Evolutionary conservation across 2,888 invertebrate species (phyloP), one percentile per base, ranked within the genome.

Genomic region (Silvanus unidentatus): DNA sequence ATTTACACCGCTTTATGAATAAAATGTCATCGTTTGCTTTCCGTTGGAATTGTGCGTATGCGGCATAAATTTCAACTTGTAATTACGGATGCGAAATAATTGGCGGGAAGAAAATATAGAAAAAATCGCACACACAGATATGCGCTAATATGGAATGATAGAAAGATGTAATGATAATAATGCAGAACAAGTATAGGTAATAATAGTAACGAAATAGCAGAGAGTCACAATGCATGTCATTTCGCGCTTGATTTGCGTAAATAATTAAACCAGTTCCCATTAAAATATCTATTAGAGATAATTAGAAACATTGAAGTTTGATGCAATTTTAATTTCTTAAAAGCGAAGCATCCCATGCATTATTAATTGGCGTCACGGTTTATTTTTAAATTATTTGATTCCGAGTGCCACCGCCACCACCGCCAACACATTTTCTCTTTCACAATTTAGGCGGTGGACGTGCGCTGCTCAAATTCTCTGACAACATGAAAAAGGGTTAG

Each of bases 321-420:
- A 63, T 65, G 61, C 65, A 66, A 66, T 63, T 66, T 66, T 66
- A 65, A 68, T 68, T 60, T 55, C 59, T 61, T 63, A 63, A 65
- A 64, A 66, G 65, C 65, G 55, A 54, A 54, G 54, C 58, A 57
- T 58, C 56, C 51, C 51, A 57, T 62, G 54, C 57, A 61, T 58
- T 57, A 53, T 58, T 61, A 54, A 61, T 58, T 5, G 22, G 12
- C 12, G 28, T 10, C 53, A 45, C 34, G 40, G 54, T 53, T 53
- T 59, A 59, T 58, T 59, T 59, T 59, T 57, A 57, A 55, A 45
- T 30, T 42, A 22, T 22, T 5, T 22, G 8, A 3, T 22, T 8
- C 8, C 22, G 4, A 3, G 22, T 22, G 3, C 8, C 8, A 22
- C 22, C 32, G 36, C 44, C 40, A 43, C 43, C 43, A 42, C 34